Percentiles rank a stretch among this genome's conserved stretches.
phyloP scores from a whole-genome alignment of 2,113 vertebrate species.

The Prunella fulvescens region DNA sequence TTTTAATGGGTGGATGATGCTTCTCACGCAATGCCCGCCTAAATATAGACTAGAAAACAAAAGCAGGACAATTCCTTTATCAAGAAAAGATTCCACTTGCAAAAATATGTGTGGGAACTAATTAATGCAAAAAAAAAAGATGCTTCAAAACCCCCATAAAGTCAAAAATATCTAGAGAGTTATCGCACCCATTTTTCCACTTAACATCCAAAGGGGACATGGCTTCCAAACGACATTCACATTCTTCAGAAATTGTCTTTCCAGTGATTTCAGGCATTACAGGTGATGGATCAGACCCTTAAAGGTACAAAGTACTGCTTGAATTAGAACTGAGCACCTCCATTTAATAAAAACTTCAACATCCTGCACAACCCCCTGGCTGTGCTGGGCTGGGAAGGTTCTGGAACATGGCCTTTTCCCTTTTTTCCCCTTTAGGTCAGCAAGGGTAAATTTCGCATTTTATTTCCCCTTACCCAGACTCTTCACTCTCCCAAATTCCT shows the following conservation, averaged over 20 bases:
- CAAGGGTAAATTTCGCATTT: rapidly evolving
- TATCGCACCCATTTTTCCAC: background rate
- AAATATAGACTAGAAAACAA: background rate
- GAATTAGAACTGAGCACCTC: background rate
- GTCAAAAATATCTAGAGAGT: background rate
- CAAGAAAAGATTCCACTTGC: background rate
- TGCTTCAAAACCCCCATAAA: background rate
- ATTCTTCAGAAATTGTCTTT: background rate
- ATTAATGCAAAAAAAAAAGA: background rate
- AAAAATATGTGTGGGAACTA: background rate
- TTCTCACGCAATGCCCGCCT: background rate
- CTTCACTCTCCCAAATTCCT: background rate
- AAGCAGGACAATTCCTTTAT: background rate
- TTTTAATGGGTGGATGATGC: background rate
- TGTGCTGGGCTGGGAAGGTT: background rate
- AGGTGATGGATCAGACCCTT: background rate
- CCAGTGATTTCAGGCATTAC: background rate
- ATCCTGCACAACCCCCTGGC: background rate
- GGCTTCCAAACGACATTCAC: background rate
- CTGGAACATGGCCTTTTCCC: rapidly evolving
- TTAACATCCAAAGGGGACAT: rapidly evolving
- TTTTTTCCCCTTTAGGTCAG: background rate
- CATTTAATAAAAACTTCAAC: background rate
- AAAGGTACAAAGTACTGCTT: background rate
- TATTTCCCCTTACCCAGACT: background rate